A percentile compares a stretch with the other conserved stretches of the same genome.
Evolutionary conservation across 1,140 invertebrate species (phyloP).

Genomic region (Coenobita brevimanus): DNA sequence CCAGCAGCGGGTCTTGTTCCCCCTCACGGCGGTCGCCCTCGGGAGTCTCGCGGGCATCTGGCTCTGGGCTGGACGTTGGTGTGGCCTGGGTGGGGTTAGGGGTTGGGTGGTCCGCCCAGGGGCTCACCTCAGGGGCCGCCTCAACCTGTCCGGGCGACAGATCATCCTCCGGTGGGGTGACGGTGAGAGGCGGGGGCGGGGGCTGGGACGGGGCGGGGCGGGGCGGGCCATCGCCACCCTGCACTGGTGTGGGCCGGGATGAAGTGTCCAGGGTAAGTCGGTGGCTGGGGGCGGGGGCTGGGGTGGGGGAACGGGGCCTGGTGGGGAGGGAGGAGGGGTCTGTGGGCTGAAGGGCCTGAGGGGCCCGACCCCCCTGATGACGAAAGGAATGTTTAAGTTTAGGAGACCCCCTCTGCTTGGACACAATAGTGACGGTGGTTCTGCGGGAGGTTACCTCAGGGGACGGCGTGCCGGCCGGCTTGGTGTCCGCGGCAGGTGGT

Average conservation of each 20-base stretch:
- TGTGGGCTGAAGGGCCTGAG: neutral
- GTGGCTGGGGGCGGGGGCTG: neutral
- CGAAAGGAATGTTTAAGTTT: neutral
- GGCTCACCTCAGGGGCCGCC: neutral
- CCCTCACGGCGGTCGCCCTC: slow-evolving; percentile 33
- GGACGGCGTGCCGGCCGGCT: slow-evolving; percentile 10
- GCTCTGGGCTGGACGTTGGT: slow-evolving; percentile 48
- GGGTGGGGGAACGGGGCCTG: slow-evolving; percentile 17
- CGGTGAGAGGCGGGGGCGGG: slow-evolving; percentile 14
- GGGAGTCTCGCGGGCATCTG: slow-evolving; percentile 21
- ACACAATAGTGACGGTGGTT: slow-evolving; percentile 24
- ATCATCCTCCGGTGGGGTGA: slow-evolving; percentile 27
- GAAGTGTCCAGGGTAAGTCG: neutral
- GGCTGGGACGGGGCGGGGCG: neutral
- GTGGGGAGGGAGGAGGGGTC: neutral
- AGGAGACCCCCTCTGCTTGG: slow-evolving; percentile 34
- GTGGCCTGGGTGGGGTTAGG: neutral
- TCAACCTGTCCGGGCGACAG: neutral
- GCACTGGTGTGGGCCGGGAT: neutral
- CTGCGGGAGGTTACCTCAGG: slow-evolving; percentile 41
- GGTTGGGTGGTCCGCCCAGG: neutral
- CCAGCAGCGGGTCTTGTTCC: slow-evolving; percentile 34
- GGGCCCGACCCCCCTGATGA: neutral
- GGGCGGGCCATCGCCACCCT: neutral
- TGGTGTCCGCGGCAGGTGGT: neutral